A percentile compares a stretch with the other conserved stretches of the same genome.
Conservation (phyloP, 2,113 vertebrate genomes). For the Naja naja region DNA sequence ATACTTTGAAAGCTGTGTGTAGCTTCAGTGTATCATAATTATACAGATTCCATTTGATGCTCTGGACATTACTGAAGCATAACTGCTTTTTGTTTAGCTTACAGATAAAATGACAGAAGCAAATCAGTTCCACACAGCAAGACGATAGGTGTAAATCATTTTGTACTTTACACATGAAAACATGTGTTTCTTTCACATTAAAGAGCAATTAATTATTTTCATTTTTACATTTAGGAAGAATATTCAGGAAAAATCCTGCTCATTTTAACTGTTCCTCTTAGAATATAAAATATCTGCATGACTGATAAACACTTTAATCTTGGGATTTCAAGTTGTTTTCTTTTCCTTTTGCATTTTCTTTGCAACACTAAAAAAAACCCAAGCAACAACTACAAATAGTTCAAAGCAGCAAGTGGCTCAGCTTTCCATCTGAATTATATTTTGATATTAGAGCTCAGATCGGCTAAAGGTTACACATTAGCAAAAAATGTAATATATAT, state of each 20-base stretch:
- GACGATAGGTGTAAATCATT: conserved; percentile 61
- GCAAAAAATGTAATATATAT: conserved; percentile 46
- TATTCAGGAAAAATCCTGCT: conserved; percentile 8
- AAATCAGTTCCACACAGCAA: conserved; percentile 51
- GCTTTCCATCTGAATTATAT: conserved; percentile 45
- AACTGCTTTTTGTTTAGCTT: conserved; percentile 66
- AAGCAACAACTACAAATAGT: background rate
- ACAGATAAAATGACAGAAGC: conserved; percentile 57
- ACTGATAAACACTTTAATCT: conserved; percentile 38
- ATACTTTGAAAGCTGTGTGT: conserved; percentile 8
- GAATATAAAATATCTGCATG: conserved; percentile 6
- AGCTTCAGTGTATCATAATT: conserved; percentile 36
- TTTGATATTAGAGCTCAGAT: conserved; percentile 45
- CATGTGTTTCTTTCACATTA: conserved; percentile 9
- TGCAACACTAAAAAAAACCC: background rate
- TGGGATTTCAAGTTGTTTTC: background rate
- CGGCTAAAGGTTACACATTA: conserved; percentile 34
- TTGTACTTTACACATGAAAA: conserved; percentile 37
- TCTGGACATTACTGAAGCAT: conserved; percentile 39
- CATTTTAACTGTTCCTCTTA: conserved; percentile 35
- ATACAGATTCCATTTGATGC: conserved; percentile 48
- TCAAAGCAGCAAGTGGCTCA: background rate
- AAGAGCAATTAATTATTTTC: conserved; percentile 30
- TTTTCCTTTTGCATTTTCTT: background rate
- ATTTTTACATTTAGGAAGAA: conserved; percentile 35